phyloP scores from a whole-genome alignment of 2,797 vertebrate species.

The Brachymystax lenok region DNA sequence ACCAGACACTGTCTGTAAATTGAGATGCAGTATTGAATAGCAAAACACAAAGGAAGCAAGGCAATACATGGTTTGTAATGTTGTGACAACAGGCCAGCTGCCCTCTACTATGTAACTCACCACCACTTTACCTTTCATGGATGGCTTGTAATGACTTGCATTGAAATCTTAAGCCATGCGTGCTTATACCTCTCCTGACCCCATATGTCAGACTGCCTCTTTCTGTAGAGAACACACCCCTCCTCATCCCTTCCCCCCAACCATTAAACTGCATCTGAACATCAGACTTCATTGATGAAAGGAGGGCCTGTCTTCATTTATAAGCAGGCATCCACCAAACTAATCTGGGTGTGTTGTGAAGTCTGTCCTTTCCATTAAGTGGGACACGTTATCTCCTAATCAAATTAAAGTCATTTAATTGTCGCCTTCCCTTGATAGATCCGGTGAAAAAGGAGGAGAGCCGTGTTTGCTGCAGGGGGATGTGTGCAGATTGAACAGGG shows the following conservation, averaged over 20 bases:
- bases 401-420: conserved; percentile 80
- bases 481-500: conserved; percentile 56
- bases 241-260: conserved; percentile 31
- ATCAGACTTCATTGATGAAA: conserved; percentile 61
- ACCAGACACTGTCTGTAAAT: too few relatives aligned
- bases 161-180: too few relatives aligned
- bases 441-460: conserved; percentile 49
- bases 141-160: too few relatives aligned
- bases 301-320: conserved; percentile 74
- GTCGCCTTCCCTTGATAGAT: conserved; percentile 73
- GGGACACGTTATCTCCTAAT: conserved; percentile 77
- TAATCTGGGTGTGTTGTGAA: conserved; percentile 75
- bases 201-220: not conserved
- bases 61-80: too few relatives aligned
- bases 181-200: not conserved
- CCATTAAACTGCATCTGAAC: conserved; percentile 62
- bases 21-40: too few relatives aligned
- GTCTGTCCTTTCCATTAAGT: conserved; percentile 80
- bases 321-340: conserved; percentile 75
- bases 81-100: too few relatives aligned
- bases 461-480: conserved; percentile 53
- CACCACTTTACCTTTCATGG: too few relatives aligned
- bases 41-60: too few relatives aligned
- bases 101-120: too few relatives aligned
- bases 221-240: conserved; percentile 1